Evolutionary conservation across 2,888 invertebrate genomes (phyloP), one percentile per base, ranked within the genome.

Genomic region (Drosophila quinaria): DNA sequence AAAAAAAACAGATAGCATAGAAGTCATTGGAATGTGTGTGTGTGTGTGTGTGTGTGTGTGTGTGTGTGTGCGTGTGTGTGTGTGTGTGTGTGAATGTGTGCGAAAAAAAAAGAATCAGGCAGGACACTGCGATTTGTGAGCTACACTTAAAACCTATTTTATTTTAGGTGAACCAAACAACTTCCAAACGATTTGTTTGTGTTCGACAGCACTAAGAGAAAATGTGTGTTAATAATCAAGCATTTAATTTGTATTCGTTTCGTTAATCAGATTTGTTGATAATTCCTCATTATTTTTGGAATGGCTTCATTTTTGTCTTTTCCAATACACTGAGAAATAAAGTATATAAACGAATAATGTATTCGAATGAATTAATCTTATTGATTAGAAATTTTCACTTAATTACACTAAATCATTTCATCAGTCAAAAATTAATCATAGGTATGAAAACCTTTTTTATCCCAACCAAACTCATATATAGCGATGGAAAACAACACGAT

Each of bases 71-170:
- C 15, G 17, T 42, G 42, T 22, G 31, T 51, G 60, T 19, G 19
- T 13, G 13, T 44, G 22, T 3, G 13, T 22, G 22, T 37, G 37
- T 25, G 17, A 25, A 10, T 1, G 49, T 47, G 19, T 51, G 49
- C 46, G 51, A 55, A 41, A 46, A 47, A 33, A 52, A 15, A 39
- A 22, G 59, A 44, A 50, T 41, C 15, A 17, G 54, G 31, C 52
- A 56, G 58, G n/a, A 54, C 15, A 9, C 35, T 64, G 54, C n/a
- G 55, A 69, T 49, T 69, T 58, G 51, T 44, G 50, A 35, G 19
- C 35, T 35, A 52, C 55, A 51, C 54, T 58, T 44, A 51, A 51
- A 60, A 39, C 22, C 41, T 22, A 22, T 33, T 46, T 31, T 44
- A 37, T 29, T 42, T 37, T 35, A 22, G 22, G 6, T 41, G 33